Evolutionary conservation across 1,140 invertebrate genomes (phyloP), one percentile per base, ranked within the genome.

Genomic region (Tachypleus tridentatus): DNA sequence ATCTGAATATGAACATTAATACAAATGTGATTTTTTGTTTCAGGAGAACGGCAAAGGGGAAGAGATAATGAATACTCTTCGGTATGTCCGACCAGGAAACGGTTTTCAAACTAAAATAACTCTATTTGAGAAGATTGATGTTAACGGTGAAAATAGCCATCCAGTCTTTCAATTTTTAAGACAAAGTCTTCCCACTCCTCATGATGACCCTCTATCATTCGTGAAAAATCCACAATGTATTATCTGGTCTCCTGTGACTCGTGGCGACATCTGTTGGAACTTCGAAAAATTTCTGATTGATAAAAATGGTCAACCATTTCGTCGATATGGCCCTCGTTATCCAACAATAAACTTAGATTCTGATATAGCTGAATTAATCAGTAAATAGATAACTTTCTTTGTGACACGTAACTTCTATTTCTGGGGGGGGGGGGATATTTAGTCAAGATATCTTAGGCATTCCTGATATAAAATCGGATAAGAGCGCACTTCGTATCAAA

Each of bases 271-370:
- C 53, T 65, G 72, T 58, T 81, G 80, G 80, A 82, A 82, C 72
- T 82, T 80, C 67, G 81, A 82, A 70, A 80, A 80, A 61, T 82
- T 82, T 70, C 71, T 82, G 6, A 73, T 82, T 7, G 74, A 74
- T 60, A 68, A 68, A n/a, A 63, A 71, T 51, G 80, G 80, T 48
- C 64, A 71, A 50, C 79, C 79, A 57, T 72, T 74, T 58, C 74
- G 72, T 61, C 70, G 79, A 64, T 4, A 49, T 9, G 9, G 29
- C 58, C 62, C 7, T 49, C 8, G 2, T 11, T 57, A 10, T 57
- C 54, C 54, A 10, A 10, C 54, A 10, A 57, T 57, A 10, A 11
- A 57, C 54, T 11, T 57, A 11, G 11, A 10, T 10, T 10, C 10
- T 10, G 54, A 57, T 11, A 57, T 57, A 10, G 54, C 29, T 29